phyloP scores from a whole-genome alignment of 2,888 invertebrate genomes.

The Pachliopta kotzebuea region DNA sequence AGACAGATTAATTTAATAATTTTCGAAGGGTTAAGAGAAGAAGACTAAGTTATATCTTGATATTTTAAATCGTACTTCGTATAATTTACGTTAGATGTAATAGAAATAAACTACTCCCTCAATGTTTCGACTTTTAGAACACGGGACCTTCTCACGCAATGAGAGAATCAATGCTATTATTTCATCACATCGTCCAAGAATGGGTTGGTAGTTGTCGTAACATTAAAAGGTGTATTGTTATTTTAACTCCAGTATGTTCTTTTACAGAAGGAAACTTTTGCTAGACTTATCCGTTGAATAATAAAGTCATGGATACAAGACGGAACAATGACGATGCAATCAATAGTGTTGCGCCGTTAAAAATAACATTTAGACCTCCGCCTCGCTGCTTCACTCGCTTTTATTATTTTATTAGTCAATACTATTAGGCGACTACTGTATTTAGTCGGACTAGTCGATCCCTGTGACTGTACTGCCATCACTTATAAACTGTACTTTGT shows the following conservation, averaged over 20 bases:
- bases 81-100: too few species aligned
- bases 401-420: constrained; percentile 12
- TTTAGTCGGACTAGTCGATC: not conserved
- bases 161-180: too few species aligned
- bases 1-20: too few species aligned
- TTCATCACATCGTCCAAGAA: too few species aligned
- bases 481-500: not conserved
- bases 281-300: constrained; percentile 14
- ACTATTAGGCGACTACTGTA: not conserved
- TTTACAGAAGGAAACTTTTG: not conserved
- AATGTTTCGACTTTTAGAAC: too few species aligned
- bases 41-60: too few species aligned
- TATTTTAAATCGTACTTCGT: too few species aligned
- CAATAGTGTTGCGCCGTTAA: constrained; percentile 24
- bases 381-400: constrained; percentile 36
- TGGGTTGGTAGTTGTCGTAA: too few species aligned
- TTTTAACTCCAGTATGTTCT: not conserved
- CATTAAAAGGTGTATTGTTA: not conserved
- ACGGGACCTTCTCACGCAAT: too few species aligned
- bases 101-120: too few species aligned
- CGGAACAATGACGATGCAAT: constrained; percentile 25
- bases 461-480: not conserved
- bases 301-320: not conserved
- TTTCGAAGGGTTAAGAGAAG: too few species aligned
- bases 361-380: constrained; percentile 23